Evolutionary conservation across 2,797 vertebrate species (phyloP).

Genomic region (Enteromius argenteus): DNA sequence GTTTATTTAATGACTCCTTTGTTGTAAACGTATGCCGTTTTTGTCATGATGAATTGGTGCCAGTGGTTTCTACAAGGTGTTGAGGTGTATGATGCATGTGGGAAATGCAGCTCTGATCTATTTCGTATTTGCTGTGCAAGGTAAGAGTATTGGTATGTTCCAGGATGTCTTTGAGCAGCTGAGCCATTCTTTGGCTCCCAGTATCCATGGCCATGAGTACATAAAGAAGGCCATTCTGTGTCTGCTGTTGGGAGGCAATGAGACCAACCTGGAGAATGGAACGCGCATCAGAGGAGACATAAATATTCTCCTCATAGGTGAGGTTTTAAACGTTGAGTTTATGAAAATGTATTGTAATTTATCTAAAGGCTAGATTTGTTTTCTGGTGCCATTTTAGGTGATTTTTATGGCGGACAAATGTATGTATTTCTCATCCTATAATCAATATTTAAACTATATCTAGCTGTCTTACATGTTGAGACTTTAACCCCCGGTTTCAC

Average conservation of each 20-base stretch:
- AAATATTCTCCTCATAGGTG: conserved; percentile 86
- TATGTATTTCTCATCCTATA: too few species aligned
- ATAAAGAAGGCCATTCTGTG: conserved; percentile 86
- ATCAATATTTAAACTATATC: too few species aligned
- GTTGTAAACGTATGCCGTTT: background rate
- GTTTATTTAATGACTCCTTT: too few species aligned
- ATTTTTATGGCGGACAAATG: background rate
- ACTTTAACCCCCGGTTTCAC: too few species aligned
- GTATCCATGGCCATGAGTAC: conserved; percentile 79
- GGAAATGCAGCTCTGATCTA: background rate
- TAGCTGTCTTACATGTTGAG: too few species aligned
- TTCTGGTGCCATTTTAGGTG: background rate
- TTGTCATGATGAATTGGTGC: background rate
- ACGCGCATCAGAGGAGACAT: conserved; percentile 82
- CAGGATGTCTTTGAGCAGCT: conserved; percentile 85
- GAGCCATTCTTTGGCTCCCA: conserved; percentile 81
- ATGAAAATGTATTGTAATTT: background rate
- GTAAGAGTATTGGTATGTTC: conserved; percentile 22
- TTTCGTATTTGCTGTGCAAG: background rate
- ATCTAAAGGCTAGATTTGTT: background rate
- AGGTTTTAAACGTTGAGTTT: background rate
- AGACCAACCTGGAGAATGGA: conserved; percentile 80
- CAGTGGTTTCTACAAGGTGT: background rate
- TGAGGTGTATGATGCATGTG: background rate
- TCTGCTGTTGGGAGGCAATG: conserved; percentile 80